Evolutionary conservation across 2,113 vertebrate genomes (phyloP).

Genomic region (Gadus chalcogrammus): DNA sequence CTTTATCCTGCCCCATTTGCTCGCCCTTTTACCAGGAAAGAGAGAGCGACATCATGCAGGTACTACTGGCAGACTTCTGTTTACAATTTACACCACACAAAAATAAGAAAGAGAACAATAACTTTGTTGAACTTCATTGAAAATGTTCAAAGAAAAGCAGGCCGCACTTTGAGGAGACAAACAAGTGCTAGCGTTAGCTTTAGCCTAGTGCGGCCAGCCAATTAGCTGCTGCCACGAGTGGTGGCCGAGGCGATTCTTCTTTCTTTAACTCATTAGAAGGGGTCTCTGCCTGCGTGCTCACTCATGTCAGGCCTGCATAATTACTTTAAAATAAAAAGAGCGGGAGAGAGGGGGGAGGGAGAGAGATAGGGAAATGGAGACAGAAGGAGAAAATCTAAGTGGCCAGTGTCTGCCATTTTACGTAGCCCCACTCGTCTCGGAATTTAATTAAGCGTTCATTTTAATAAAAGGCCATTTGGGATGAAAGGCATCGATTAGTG

Average conservation of each 20-base stretch:
- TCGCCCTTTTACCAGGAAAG: too few relatives aligned
- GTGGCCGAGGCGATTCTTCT: conserved; percentile 77
- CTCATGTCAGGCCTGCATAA: conserved; percentile 79
- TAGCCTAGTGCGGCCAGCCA: conserved; percentile 68
- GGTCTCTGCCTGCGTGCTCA: conserved; percentile 73
- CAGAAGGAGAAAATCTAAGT: conserved; percentile 65
- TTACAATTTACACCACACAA: not conserved
- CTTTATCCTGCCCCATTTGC: too few relatives aligned
- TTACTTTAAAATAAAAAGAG: conserved; percentile 74
- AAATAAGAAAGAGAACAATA: conserved; percentile 1
- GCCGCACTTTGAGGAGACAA: conserved; percentile 66
- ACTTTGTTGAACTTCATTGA: conserved; percentile 53
- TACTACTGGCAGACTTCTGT: not conserved
- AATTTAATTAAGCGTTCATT: conserved; percentile 80
- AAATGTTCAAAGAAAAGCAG: conserved; percentile 44
- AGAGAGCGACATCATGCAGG: not conserved
- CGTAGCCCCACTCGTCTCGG: conserved; percentile 68
- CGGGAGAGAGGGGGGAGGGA: not conserved
- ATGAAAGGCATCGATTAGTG: conserved; percentile 70
- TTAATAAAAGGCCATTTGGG: conserved; percentile 78
- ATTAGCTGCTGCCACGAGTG: conserved; percentile 77
- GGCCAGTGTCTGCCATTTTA: conserved; percentile 74
- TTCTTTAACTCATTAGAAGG: conserved; percentile 77
- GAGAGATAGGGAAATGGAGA: conserved; percentile 19
- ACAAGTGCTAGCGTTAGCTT: conserved; percentile 66